phyloP scores from a whole-genome alignment of 2,113 vertebrate species.

The Ondatra zibethicus region DNA sequence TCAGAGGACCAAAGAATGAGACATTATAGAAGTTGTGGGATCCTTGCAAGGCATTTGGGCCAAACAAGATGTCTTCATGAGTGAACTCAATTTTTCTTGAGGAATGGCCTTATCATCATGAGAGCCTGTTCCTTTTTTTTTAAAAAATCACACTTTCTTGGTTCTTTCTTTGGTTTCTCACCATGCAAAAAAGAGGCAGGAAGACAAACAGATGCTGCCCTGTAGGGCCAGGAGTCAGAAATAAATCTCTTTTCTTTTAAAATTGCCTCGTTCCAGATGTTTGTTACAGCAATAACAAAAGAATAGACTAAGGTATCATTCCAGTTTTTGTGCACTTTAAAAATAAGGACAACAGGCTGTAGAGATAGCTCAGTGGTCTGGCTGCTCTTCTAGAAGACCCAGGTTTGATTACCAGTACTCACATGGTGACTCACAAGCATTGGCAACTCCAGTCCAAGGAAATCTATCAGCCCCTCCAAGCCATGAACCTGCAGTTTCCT shows the following conservation, averaged over 20 bases:
- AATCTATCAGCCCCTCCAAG: background rate
- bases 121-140: background rate
- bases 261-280: background rate
- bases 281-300: background rate
- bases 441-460: background rate
- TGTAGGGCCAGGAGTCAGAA: background rate
- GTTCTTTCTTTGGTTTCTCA: background rate
- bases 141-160: background rate
- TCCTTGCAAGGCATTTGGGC: background rate
- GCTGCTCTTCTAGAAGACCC: background rate
- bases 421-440: background rate
- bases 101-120: background rate
- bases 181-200: background rate
- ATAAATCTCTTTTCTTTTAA: background rate
- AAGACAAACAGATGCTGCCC: background rate
- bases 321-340: background rate
- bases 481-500: background rate
- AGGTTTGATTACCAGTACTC: background rate
- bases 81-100: background rate
- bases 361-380: background rate
- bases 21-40: background rate
- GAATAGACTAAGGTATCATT: background rate
- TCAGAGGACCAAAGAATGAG: too few species aligned
- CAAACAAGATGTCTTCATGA: background rate
- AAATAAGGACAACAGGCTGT: background rate